Evolutionary conservation across 2,113 vertebrate genomes (phyloP), one percentile per base, ranked within the genome.

Genomic region (Oryzias curvinotus): DNA sequence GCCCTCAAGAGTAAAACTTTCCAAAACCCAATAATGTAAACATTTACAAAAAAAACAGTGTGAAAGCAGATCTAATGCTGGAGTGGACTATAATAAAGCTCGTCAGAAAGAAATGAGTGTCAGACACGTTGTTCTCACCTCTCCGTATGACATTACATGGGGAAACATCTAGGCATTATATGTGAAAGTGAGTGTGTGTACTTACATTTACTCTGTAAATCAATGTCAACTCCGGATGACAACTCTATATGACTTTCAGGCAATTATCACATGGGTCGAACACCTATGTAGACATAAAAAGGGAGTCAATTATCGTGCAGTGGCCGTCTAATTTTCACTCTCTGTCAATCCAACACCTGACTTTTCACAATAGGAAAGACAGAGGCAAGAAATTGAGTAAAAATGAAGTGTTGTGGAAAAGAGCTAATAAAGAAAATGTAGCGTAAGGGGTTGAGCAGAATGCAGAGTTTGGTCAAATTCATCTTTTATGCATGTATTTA

Each of bases 41-140:
- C 14, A 21, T 64, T 30, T 55, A 73, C 1, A 25, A 62, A 52
- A 25, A 50, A 30, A 17, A 57, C 61, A 16, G 60, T 48, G 44
- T 49, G 17, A 62, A 18, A 10, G 16, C 44, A 50, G 46, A 7
- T n/a, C 1, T 14, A 17, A 36, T 12, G n/a, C 28, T 30, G 6
- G 28, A 41, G 18, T 19, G 41, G 14, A 52, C 51, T 28, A 4
- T 68, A 57, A 60, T 50, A 47, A 51, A 81, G 67, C 68, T 43
- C 0, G 26, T 58, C 30, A 54, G 16, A 52, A 28, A 30, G 50
- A 71, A 74, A 82, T 73, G 46, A 71, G 77, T 83, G 69, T 71
- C 72, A 81, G 76, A 84, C 75, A 71, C 62, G n/a, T 75, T 67
- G 75, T 87, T 85, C 60, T 76, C 80, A 75, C 72, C 53, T 78